These are phyloP conservation scores for Cerceris ruficornis DNA, from an alignment of 2,888 invertebrate species.

Conservation along the genomic window DNA sequence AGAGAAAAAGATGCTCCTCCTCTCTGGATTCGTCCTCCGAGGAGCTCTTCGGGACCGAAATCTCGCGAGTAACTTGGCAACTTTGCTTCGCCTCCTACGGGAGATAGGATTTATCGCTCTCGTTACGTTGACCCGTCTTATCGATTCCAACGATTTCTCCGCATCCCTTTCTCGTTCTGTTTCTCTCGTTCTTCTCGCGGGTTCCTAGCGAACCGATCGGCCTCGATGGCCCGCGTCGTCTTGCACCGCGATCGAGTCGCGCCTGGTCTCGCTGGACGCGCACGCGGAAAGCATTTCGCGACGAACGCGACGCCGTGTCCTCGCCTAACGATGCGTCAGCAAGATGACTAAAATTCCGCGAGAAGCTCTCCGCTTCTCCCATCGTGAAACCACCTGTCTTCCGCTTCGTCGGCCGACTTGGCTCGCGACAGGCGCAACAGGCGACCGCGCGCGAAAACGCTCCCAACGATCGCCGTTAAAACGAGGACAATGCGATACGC, in stretches of 20 bases:
- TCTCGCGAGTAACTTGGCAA: slow-evolving; percentile 39
- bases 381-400: too few relatives aligned
- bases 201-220: too few relatives aligned
- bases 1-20: too few relatives aligned
- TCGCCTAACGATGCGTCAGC: slow-evolving; percentile 51
- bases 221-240: too few relatives aligned
- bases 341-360: slow-evolving; percentile 42
- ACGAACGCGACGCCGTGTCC: slow-evolving; percentile 53
- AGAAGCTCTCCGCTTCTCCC: slow-evolving; percentile 12
- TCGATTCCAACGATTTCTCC: slow-evolving; percentile 23
- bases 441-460: not conserved
- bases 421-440: not conserved
- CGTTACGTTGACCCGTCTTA: slow-evolving; percentile 27
- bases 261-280: slow-evolving; percentile 43
- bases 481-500: not conserved
- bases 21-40: too few relatives aligned
- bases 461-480: not conserved
- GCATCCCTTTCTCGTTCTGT: slow-evolving; percentile 25
- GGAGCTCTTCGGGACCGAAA: slow-evolving; percentile 23
- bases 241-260: slow-evolving; percentile 51
- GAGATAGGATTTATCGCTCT: slow-evolving; percentile 38
- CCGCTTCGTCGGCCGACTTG: too few relatives aligned
- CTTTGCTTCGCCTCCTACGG: slow-evolving; percentile 19
- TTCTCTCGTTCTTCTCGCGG: not conserved
- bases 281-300: slow-evolving; percentile 61